Evolutionary conservation across 2,888 invertebrate genomes (phyloP).

Genomic region (Teleiodes luculella): DNA sequence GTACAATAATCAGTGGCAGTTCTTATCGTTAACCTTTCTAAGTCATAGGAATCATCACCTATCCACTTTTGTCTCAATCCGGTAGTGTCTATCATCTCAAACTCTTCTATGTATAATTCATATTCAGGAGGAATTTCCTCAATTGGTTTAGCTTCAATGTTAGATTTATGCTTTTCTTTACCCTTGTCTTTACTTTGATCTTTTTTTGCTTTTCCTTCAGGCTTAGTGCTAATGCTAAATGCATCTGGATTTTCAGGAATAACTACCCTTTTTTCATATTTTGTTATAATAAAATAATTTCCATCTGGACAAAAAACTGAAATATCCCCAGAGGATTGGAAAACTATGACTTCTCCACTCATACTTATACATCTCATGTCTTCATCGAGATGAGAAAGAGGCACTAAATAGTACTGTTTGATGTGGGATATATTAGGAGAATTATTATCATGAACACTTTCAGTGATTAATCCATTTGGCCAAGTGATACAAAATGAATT

Average conservation of each 20-base stretch:
- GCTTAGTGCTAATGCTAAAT: conserved; percentile 27
- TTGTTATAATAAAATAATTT: conserved; percentile 50
- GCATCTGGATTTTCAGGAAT: conserved; percentile 30
- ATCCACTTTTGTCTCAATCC: conserved; percentile 56
- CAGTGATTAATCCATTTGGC: conserved; percentile 66
- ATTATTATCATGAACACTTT: conserved; percentile 55
- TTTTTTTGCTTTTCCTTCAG: conserved; percentile 7
- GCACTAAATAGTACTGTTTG: conserved; percentile 50
- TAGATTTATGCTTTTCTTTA: conserved; percentile 34
- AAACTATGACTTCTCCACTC: conserved; percentile 65
- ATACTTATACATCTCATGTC: conserved; percentile 61
- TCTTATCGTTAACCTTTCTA: conserved; percentile 55
- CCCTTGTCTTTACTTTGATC: conserved; percentile 49
- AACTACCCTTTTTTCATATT: conserved; percentile 42
- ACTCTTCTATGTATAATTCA: conserved; percentile 56
- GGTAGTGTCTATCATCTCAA: conserved; percentile 51
- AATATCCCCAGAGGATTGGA: conserved; percentile 47
- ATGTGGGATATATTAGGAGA: conserved; percentile 55
- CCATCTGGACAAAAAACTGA: conserved; percentile 58
- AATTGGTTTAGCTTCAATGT: conserved; percentile 27
- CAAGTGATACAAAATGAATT: conserved; percentile 59
- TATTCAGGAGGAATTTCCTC: conserved; percentile 37
- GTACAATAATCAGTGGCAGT: conserved; percentile 65
- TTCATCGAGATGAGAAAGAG: conserved; percentile 40
- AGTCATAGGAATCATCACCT: conserved; percentile 34